Conservation (phyloP, 2,113 vertebrate species). For the Echinops telfairi region DNA sequence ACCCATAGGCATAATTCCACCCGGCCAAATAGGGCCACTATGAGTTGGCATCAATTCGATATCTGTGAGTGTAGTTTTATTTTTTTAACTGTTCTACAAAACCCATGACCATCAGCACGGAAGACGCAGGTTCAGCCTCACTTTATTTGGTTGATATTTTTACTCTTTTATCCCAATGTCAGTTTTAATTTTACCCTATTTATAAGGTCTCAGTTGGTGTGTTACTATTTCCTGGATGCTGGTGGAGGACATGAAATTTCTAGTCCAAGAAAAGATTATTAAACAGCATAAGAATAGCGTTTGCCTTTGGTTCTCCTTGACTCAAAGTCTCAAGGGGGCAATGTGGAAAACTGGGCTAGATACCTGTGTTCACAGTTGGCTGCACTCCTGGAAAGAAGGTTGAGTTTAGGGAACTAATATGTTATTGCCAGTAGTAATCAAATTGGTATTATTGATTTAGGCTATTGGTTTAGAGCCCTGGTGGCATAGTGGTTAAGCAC, state of each 20-base stretch:
- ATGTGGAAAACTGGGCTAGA: neutral
- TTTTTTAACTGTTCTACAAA: too few relatives aligned
- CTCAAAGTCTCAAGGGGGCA: neutral
- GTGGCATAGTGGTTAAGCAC: neutral
- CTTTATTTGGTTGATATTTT: too few relatives aligned
- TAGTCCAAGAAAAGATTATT: neutral
- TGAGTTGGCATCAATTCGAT: too few relatives aligned
- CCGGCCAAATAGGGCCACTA: too few relatives aligned
- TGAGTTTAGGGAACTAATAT: neutral
- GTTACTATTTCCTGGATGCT: neutral
- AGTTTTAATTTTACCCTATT: neutral
- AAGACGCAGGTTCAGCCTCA: too few relatives aligned
- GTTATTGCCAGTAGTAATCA: neutral
- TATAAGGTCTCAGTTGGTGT: neutral
- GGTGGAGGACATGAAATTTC: neutral
- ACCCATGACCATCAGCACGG: too few relatives aligned
- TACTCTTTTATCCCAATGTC: too few relatives aligned
- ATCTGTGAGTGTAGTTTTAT: too few relatives aligned
- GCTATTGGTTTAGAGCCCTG: neutral
- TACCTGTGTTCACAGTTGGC: neutral
- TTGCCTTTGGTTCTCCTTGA: neutral
- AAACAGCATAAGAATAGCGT: neutral
- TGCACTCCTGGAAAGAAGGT: neutral
- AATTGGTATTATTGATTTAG: neutral
- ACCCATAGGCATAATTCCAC: too few relatives aligned